phyloP scores from a whole-genome alignment of 2,797 vertebrate species.

The Typhlichthys subterraneus region DNA sequence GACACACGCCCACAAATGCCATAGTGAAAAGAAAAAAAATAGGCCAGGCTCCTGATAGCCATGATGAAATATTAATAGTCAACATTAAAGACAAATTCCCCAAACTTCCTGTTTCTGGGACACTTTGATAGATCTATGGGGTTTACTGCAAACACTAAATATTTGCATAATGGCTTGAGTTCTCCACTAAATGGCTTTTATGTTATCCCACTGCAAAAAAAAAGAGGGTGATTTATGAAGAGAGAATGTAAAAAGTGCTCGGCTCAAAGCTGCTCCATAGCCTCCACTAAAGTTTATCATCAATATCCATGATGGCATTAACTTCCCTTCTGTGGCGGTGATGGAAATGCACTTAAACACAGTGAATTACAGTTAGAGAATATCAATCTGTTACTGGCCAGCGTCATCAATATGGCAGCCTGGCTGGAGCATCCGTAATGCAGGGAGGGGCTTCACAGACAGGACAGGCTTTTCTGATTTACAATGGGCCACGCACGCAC shows the following conservation, averaged over 20 bases:
- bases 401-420: slow-evolving; percentile 61
- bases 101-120: slow-evolving; percentile 75
- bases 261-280: slow-evolving; percentile 56
- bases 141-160: slow-evolving; percentile 72
- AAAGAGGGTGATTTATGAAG: slow-evolving; percentile 67
- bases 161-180: slow-evolving; percentile 75
- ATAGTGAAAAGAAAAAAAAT: slow-evolving; percentile 58
- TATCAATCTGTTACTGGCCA: slow-evolving; percentile 60
- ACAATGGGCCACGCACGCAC: slow-evolving; percentile 41
- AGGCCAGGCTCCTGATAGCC: slow-evolving; percentile 63
- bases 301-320: slow-evolving; percentile 68
- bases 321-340: slow-evolving; percentile 58
- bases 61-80: slow-evolving; percentile 76
- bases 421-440: slow-evolving; percentile 54
- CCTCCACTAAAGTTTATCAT: slow-evolving; percentile 66
- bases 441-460: slow-evolving; percentile 38
- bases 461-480: slow-evolving; percentile 61
- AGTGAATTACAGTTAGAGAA: slow-evolving; percentile 57
- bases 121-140: slow-evolving; percentile 69
- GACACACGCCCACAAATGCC: slow-evolving; percentile 30
- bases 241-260: slow-evolving; percentile 52
- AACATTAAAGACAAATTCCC: slow-evolving; percentile 73
- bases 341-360: slow-evolving; percentile 72
- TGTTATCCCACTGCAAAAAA: slow-evolving; percentile 46
- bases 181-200: slow-evolving; percentile 71